Evolutionary conservation across 1,140 invertebrate genomes (phyloP), one percentile per base, ranked within the genome.

Genomic region (Atta colombica): DNA sequence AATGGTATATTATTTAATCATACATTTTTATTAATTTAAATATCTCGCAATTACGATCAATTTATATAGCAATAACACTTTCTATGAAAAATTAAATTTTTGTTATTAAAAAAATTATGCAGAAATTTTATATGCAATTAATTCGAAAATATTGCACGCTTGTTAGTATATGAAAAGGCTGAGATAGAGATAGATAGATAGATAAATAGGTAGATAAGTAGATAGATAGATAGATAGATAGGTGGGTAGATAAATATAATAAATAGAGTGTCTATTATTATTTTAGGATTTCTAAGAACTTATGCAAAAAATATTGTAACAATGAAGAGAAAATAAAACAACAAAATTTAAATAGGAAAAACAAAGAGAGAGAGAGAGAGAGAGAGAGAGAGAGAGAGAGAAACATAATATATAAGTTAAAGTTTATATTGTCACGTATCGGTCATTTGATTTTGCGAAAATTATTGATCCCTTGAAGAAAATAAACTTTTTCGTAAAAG

Each of bases 391-490:
- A 39, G 35, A 35, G 35, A 35, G 35, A 7, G 35, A 63, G 45
- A 25, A 7, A 18, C 3, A 39, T 86, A 18, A 68, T 58, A 25
- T 10, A 25, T 77, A 53, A 45, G n/a, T 89, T 39, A 60, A 39
- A 31, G 66, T 10, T 81, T 85, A 51, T 28, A 55, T 21, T 71
- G 28, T 87, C 86, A 87, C 85, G 87, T 90, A 69, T 18, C 31
- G 16, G 66, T 63, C 68, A 71, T 89, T 88, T 25, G 25, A 25
- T 25, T 25, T 25, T 55, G 16, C 35, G 69, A 53, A 81, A 82
- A 88, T 88, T 72, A 71, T 81, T 87, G 68, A 72, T 71, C 85
- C 80, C 81, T 74, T n/a, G 81, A 86, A 90, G 28, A 87, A 88
- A 87, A 91, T 91, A 92, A 90, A 78, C 85, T 55, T 85, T 39